Percentiles rank a stretch among this genome's conserved stretches.
Conservation (phyloP, 2,888 invertebrate species). For the Nudaria mundana region DNA sequence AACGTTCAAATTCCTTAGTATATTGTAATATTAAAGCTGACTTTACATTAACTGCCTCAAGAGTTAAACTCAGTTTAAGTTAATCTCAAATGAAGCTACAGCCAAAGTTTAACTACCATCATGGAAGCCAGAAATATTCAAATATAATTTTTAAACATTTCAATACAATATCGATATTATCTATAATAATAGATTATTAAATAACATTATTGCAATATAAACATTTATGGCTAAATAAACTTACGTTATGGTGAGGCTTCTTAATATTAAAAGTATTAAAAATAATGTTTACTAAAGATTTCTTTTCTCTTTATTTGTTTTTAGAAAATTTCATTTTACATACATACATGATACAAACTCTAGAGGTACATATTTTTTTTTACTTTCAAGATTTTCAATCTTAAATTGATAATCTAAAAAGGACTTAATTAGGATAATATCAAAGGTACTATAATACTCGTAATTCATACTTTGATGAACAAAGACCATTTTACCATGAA, state of each 20-base stretch:
- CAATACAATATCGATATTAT: constrained; percentile 41
- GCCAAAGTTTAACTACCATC: no score
- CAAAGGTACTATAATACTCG: no score
- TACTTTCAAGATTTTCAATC: no score
- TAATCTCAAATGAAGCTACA: not conserved
- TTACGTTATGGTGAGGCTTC: constrained; percentile 61
- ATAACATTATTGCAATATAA: constrained; percentile 56
- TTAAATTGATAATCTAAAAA: no score
- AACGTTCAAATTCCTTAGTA: constrained; percentile 29
- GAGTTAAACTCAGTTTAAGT: not conserved
- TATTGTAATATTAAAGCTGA: constrained; percentile 29
- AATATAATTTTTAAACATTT: constrained; percentile 44
- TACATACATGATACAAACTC: no score
- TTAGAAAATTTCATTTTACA: no score
- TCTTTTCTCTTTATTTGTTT: no score
- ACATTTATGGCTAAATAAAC: constrained; percentile 42
- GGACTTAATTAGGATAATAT: no score
- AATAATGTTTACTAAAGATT: not conserved
- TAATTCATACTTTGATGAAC: no score
- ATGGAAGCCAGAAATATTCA: constrained; percentile 33
- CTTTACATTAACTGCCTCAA: constrained; percentile 12
- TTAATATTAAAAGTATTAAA: constrained; percentile 23
- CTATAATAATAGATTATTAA: constrained; percentile 52
- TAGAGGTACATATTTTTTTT: no score
- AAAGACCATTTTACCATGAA: no score